Base-by-base conservation (phyloP, 1,140 invertebrate genomes). In the Ceratosolen fusciceps region DNA sequence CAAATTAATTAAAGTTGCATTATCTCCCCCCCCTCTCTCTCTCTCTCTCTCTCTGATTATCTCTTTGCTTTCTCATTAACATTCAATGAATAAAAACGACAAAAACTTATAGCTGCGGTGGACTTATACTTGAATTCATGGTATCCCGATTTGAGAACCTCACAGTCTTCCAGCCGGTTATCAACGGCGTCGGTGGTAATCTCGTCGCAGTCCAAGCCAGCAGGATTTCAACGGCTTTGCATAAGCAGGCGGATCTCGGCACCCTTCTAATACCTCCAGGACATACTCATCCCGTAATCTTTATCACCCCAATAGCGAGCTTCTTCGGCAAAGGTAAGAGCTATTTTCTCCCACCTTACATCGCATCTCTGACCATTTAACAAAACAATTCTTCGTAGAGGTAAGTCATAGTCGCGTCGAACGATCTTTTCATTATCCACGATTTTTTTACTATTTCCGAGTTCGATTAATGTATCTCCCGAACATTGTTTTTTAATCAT, bases 201-300 rank as follows among this genome's bases (percentile, higher is more conserved):
- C 90, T 97, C 58, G 96, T 96, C 0, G 96, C 96, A 26, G 95
- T 97, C 8, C 95, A 97, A 90, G 95, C 96, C 0, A 96, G 95
- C 85, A 92, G 96, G 80, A 93, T 97, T 79, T 96, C 96, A 2
- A 98, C 96, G 7, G 93, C 93, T 75, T 90, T 97, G 34, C 96
- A 97, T 85, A 91, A 92, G 84, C 91, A 92, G 84, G 89, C 90
- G 1, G 87, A 91, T 60, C 86, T 93, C 0, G 94, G 94, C 16
- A 90, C 90, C 34, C 88, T 95, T 74, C 87, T 86, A 86, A 91
- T 90, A 85, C 90, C 84, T 72, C 85, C 89, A 7, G 89, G 89
- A 39, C 83, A 89, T 89, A 82, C 94, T 90, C 91, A 92, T 91
- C 87, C 94, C 86, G 89, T 94, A 90, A 88, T 92, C 88, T 88